Evolutionary conservation across 2,797 vertebrate genomes (phyloP).

Genomic region (Harpagifer antarcticus): DNA sequence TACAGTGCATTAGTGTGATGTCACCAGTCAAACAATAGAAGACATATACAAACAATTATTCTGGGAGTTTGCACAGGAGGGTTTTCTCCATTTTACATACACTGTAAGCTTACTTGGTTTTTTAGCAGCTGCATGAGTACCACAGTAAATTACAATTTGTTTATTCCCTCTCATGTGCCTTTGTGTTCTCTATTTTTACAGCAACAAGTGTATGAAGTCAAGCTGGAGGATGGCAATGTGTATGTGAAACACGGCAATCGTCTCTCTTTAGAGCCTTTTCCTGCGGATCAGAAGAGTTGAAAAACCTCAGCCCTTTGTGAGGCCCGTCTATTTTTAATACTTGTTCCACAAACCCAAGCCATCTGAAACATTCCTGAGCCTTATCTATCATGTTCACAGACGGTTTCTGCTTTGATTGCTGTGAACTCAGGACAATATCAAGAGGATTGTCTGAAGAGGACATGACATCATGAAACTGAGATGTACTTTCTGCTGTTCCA

Average conservation of each 20-base stretch:
- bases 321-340: slow-evolving; percentile 60
- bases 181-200: slow-evolving; percentile 56
- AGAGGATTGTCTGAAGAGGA: slow-evolving; percentile 59
- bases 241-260: slow-evolving; percentile 77
- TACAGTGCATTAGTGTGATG: neutral
- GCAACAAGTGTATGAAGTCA: slow-evolving; percentile 85
- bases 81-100: neutral
- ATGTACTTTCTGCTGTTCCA: slow-evolving; percentile 38
- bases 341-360: slow-evolving; percentile 58
- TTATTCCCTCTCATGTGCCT: slow-evolving; percentile 28
- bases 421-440: slow-evolving; percentile 52
- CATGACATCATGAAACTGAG: slow-evolving; percentile 59
- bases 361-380: slow-evolving; percentile 66
- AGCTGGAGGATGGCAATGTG: slow-evolving; percentile 78
- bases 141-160: neutral
- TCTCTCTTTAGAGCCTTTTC: slow-evolving; percentile 79
- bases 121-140: neutral
- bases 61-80: neutral
- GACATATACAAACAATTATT: neutral
- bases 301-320: slow-evolving; percentile 10
- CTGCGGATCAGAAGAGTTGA: slow-evolving; percentile 65
- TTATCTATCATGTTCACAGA: slow-evolving; percentile 65
- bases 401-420: slow-evolving; percentile 57
- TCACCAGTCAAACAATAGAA: neutral
- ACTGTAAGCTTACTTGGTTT: neutral